These are phyloP conservation scores for Garrulus glandarius DNA, from an alignment of 2,797 vertebrate genomes.

Conservation along the genomic window DNA sequence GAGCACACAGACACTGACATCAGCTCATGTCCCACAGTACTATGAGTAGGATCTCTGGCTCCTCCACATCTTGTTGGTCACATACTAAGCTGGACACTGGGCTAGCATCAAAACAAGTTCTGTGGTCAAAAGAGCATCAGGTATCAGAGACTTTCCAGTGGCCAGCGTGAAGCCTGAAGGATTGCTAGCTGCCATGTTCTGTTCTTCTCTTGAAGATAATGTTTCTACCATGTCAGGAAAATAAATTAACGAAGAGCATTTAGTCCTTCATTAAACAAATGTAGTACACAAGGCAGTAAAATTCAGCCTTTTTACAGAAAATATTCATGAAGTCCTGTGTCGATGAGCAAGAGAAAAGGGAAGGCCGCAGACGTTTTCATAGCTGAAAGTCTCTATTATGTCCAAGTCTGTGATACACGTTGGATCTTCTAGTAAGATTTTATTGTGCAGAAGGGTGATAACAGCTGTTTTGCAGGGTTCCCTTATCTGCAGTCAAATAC, in stretches of 20 bases:
- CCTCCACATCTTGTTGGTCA: neutral
- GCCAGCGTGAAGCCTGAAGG: accelerated
- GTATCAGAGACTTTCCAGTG: neutral
- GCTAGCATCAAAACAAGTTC: neutral
- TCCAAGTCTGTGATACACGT: neutral
- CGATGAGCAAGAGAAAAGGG: neutral
- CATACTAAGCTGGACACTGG: accelerated
- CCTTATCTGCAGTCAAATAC: neutral
- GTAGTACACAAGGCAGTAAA: neutral
- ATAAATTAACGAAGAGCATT: neutral
- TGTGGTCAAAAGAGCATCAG: neutral
- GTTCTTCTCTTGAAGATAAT: neutral
- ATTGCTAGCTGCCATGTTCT: neutral
- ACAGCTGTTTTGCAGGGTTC: neutral
- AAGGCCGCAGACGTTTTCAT: neutral
- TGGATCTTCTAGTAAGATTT: neutral
- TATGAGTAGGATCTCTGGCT: neutral
- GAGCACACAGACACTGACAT: neutral
- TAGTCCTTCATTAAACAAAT: neutral
- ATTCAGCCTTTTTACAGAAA: neutral
- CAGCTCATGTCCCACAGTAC: neutral
- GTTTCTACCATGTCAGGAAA: neutral
- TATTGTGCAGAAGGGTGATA: neutral
- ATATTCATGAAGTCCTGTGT: neutral
- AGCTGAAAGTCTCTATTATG: neutral